phyloP scores from a whole-genome alignment of 2,888 invertebrate species.

The Sinotaia quadrata region DNA sequence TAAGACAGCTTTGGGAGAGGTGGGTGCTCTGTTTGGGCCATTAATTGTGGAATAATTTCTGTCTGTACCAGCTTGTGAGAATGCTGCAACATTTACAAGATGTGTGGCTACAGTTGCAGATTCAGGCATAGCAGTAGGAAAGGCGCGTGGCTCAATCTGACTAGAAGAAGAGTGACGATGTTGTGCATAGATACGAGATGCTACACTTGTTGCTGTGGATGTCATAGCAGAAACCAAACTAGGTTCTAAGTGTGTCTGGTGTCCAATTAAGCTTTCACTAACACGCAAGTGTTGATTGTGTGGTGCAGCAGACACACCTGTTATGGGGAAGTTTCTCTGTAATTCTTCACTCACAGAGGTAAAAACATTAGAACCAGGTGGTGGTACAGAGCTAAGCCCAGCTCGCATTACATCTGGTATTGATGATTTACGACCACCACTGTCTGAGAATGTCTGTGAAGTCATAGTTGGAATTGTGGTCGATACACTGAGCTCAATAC shows the following conservation, averaged over 20 bases:
- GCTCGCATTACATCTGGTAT: no score
- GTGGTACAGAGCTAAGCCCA: no score
- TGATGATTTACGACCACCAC: no score
- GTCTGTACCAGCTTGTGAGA: background rate
- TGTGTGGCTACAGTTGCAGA: background rate
- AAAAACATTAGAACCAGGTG: no score
- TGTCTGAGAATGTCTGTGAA: no score
- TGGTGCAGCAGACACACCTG: background rate
- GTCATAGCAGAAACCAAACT: no score
- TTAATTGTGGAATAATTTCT: background rate
- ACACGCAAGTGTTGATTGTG: background rate
- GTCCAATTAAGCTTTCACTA: conserved; percentile 1
- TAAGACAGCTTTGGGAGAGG: background rate
- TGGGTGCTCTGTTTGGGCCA: background rate
- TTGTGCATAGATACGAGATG: conserved; percentile 27
- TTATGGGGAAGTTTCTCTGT: conserved; percentile 3
- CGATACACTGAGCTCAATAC: no score
- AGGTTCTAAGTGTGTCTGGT: no score
- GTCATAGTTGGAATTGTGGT: no score
- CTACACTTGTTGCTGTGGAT: background rate
- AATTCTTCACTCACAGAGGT: conserved; percentile 7
- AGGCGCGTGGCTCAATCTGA: conserved; percentile 2
- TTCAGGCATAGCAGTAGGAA: background rate
- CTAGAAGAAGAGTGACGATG: conserved; percentile 20
- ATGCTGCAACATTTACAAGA: no score